These are phyloP conservation scores for Labrus mixtus DNA, from an alignment of 2,113 vertebrate genomes.

Conservation along the genomic window DNA sequence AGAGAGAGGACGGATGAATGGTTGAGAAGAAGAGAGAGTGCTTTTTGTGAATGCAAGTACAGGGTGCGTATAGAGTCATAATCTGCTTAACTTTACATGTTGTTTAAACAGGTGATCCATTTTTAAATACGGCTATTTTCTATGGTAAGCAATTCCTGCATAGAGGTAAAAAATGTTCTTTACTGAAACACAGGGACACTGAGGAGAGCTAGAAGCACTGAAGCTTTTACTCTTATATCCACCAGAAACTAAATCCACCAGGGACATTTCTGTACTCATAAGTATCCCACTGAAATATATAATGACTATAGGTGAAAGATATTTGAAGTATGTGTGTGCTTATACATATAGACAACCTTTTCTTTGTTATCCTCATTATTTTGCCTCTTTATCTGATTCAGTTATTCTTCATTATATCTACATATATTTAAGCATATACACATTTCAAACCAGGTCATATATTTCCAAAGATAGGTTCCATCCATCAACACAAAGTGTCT, in stretches of 20 bases:
- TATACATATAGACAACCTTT: too few species aligned
- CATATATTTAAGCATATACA: too few species aligned
- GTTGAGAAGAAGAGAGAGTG: conserved; percentile 20
- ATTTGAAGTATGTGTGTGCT: too few species aligned
- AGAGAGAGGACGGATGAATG: conserved; percentile 12
- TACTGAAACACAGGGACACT: neutral
- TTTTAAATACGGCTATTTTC: conserved; percentile 56
- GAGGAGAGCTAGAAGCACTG: conserved; percentile 16
- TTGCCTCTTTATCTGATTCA: too few species aligned
- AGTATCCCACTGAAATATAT: conserved; percentile 10
- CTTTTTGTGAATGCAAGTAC: conserved; percentile 48
- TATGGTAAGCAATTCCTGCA: conserved; percentile 24
- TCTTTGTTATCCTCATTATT: too few species aligned
- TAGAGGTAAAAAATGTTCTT: neutral
- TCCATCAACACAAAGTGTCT: conserved; percentile 22
- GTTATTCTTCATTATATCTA: too few species aligned
- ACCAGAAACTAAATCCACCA: conserved; percentile 31
- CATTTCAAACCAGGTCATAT: too few species aligned
- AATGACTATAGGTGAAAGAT: too few species aligned
- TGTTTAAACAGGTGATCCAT: conserved; percentile 60
- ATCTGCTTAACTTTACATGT: conserved; percentile 66
- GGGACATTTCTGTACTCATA: conserved; percentile 9
- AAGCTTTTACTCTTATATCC: conserved; percentile 35
- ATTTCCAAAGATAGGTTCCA: conserved; percentile 23
- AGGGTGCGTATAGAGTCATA: conserved; percentile 41